Base-by-base conservation (phyloP, 2,888 invertebrate genomes). In the Nebria brevicollis region DNA sequence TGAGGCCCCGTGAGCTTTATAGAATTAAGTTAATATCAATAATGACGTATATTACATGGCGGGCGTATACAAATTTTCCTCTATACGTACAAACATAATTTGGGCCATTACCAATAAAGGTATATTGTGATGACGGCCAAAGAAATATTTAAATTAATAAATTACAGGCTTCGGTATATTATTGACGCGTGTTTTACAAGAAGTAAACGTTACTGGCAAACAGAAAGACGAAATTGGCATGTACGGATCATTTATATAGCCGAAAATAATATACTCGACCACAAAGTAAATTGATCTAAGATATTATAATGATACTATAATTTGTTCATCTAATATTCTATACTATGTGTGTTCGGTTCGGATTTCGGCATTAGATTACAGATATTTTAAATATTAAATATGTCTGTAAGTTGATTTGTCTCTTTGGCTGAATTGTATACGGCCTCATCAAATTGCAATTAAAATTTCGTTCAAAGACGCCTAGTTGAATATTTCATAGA, bases 61-160 rank as follows among this genome's bases (percentile, higher is more conserved):
- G 81, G 81, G 81, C 81, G 81, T 73, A 81, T 65, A 72, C 64
- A 76, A 81, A 75, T 81, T 76, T 76, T 76, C 76, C 54, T 54
- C 54, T 54, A 54, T 66, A 77, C 77, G 43, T 81, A 77, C 81
- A 77, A 81, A 81, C 81, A 81, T 80, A 80, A 80, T 81, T 81
- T 66, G 66, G 77, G 77, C 77, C 66, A 77, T 81, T 81, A 81
- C 81, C 81, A 81, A 81, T 81, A 81, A 72, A 54, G 72, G 81
- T 81, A 81, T 81, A 73, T 77, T 81, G 77, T 81, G 72, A 72
- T 76, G 76, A 81, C 43, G 81, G 72, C 77, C 54, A 72, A 81
- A 76, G 81, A 81, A 81, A 81, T 81, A 81, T 81, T 81, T 81
- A 81, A 81, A 81, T 81, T 81, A 81, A 81, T 81, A 81, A 81